Conservation (phyloP, 2,888 invertebrate genomes). For the Cerastis leucographa region DNA sequence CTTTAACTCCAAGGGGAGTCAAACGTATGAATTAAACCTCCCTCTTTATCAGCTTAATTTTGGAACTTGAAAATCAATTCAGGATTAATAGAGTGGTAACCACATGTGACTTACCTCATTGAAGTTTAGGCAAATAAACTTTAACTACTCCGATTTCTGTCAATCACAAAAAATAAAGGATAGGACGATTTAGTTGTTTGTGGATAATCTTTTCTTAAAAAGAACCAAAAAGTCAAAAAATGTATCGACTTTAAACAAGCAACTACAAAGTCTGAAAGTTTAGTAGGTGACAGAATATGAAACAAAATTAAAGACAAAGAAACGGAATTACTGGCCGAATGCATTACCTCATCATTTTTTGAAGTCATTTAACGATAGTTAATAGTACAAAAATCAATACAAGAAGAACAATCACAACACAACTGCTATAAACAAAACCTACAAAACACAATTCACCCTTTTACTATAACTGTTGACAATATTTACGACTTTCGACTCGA, state of each 20-base stretch:
- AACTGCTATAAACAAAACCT: neutral
- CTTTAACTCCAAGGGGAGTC: neutral
- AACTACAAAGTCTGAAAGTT: neutral
- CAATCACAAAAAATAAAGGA: neutral
- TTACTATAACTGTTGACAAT: constrained; percentile 13
- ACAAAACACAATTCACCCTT: constrained; percentile 12
- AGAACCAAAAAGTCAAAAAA: neutral
- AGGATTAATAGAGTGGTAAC: neutral
- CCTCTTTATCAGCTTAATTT: neutral
- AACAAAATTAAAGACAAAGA: neutral
- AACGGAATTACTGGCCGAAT: neutral
- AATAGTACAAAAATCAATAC: neutral
- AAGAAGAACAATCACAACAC: neutral
- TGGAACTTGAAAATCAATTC: neutral
- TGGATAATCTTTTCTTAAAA: neutral
- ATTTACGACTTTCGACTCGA: constrained; percentile 39
- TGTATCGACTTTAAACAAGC: neutral
- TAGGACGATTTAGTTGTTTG: neutral
- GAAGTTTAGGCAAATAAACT: neutral
- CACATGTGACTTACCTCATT: neutral
- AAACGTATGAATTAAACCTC: neutral
- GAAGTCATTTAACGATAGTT: neutral
- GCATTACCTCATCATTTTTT: neutral
- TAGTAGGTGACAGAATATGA: neutral
- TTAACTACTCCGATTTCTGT: neutral